Evolutionary conservation across 2,797 vertebrate species (phyloP).

Genomic region (Gallinago nigripennis): DNA sequence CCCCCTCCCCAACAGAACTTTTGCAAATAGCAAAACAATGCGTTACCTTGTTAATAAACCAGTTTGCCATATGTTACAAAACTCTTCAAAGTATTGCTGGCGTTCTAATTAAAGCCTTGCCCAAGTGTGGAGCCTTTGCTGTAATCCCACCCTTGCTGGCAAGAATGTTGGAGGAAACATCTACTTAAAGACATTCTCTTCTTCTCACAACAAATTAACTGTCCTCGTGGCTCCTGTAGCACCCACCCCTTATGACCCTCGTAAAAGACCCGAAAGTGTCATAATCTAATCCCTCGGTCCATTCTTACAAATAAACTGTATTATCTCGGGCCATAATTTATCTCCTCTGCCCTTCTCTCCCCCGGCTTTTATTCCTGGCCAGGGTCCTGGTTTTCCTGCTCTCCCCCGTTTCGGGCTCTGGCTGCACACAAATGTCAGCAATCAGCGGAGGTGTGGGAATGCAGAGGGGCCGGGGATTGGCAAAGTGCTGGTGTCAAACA

Average conservation of each 20-base stretch:
- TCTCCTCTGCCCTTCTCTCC: neutral
- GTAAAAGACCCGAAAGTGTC: fast-evolving
- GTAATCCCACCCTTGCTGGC: neutral
- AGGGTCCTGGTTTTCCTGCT: neutral
- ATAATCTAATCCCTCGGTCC: neutral
- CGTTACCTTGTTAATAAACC: fast-evolving
- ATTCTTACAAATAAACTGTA: fast-evolving
- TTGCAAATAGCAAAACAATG: neutral
- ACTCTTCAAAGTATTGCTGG: fast-evolving
- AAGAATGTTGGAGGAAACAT: too few species aligned
- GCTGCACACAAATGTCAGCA: fast-evolving
- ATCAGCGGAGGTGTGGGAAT: fast-evolving
- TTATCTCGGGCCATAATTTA: neutral
- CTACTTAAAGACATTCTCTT: neutral
- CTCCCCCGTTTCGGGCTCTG: neutral
- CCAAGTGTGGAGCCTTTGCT: neutral
- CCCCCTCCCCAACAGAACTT: too few species aligned
- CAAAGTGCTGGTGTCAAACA: neutral
- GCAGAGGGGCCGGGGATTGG: fast-evolving
- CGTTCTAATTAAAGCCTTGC: fast-evolving
- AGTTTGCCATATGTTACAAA: fast-evolving
- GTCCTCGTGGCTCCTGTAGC: fast-evolving
- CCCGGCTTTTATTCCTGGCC: fast-evolving
- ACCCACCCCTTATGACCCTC: too few species aligned
- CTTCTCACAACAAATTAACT: neutral